Evolutionary conservation across 1,140 invertebrate genomes (phyloP).

Genomic region (Drosophila nigromelanica): DNA sequence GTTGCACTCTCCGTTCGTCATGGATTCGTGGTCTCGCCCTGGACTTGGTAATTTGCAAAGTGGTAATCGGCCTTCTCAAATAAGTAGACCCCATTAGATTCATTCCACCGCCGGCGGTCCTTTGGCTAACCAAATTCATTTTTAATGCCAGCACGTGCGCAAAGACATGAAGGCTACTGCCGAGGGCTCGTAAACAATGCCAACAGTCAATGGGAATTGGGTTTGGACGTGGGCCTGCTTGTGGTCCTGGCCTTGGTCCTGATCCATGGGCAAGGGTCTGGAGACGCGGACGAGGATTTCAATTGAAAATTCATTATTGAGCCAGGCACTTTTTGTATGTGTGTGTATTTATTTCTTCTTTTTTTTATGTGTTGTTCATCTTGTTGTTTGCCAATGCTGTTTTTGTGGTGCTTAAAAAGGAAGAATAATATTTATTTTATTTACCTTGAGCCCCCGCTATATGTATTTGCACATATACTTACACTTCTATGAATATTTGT

Average conservation of each 20-base stretch:
- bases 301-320: constrained; percentile 71
- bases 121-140: constrained; percentile 60
- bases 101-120: constrained; percentile 19
- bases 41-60: constrained; percentile 53
- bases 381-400: constrained; percentile 39
- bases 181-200: constrained; percentile 59
- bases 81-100: constrained; percentile 43
- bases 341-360: constrained; percentile 5
- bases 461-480: constrained; percentile 18
- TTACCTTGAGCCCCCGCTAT: constrained; percentile 41
- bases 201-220: constrained; percentile 47
- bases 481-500: constrained; percentile 10
- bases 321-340: constrained; percentile 12
- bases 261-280: constrained; percentile 4
- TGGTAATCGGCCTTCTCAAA: constrained; percentile 40
- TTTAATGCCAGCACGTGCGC: constrained; percentile 68
- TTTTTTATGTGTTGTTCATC: constrained; percentile 38
- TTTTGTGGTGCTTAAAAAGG: constrained; percentile 44
- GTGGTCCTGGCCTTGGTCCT: constrained; percentile 5
- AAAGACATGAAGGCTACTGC: constrained; percentile 49
- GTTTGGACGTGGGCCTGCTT: constrained; percentile 1
- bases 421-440: constrained; percentile 65
- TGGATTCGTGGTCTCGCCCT: constrained; percentile 6
- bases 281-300: constrained; percentile 19
- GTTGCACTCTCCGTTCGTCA: neutral